A percentile compares a stretch with the other conserved stretches of the same genome.
phyloP scores from a whole-genome alignment of 2,888 invertebrate species.

The Lasioglossum marginatum region DNA sequence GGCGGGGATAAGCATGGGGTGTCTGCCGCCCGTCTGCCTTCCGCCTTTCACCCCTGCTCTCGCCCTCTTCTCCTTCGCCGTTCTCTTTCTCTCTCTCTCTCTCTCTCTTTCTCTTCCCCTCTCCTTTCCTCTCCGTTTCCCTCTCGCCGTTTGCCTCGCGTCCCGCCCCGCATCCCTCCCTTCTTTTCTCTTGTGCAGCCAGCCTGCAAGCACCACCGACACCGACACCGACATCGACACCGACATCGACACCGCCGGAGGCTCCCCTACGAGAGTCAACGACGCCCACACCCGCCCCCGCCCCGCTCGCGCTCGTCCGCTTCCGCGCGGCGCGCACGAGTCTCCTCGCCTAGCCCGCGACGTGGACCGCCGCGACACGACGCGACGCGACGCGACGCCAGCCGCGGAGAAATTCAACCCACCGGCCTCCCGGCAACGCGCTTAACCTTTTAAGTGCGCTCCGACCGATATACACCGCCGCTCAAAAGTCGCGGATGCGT shows the following conservation, averaged over 20 bases:
- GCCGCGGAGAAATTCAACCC: constrained; percentile 61
- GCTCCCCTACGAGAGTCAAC: constrained; percentile 14
- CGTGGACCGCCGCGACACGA: not conserved
- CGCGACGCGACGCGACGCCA: constrained; percentile 24
- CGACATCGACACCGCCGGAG: constrained; percentile 27
- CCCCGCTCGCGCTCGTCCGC: not conserved
- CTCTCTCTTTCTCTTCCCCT: no score
- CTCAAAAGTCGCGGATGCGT: not conserved
- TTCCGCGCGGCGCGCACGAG: constrained; percentile 13
- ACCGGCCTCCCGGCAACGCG: constrained; percentile 62
- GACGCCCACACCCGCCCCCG: not conserved
- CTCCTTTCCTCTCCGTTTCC: not conserved
- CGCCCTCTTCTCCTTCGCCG: constrained; percentile 55
- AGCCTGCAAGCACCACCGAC: constrained; percentile 44
- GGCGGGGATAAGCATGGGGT: constrained; percentile 81
- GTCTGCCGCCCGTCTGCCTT: constrained; percentile 84
- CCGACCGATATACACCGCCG: constrained; percentile 36
- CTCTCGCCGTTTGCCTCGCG: not conserved
- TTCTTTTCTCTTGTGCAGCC: constrained; percentile 40
- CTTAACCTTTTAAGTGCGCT: constrained; percentile 66
- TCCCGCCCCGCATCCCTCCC: constrained; percentile 16
- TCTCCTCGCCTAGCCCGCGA: constrained; percentile 5
- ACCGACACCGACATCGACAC: constrained; percentile 31
- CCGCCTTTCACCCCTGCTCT: constrained; percentile 74
- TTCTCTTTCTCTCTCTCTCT: constrained; percentile 64